Base-by-base conservation (phyloP, 92 coral and sea anemone species). In the Zoanthus sociatus region DNA sequence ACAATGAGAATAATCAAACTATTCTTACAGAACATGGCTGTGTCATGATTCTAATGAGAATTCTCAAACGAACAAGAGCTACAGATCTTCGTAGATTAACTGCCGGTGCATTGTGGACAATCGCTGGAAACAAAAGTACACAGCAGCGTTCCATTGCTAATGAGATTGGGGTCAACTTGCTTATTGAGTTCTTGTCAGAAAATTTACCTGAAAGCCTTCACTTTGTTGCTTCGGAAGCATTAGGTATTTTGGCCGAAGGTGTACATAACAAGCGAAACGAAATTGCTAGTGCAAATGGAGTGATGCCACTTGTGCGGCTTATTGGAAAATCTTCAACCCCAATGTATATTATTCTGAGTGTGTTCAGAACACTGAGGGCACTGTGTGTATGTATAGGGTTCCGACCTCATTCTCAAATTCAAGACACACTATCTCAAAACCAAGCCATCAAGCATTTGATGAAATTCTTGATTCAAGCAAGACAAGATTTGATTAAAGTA, bases 31-130 rank as follows among this genome's bases (percentile, higher is more conserved):
- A 94, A 45, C 93, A 95, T 71, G 99, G 99, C 60, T 94, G 99
- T 46, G 99, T 97, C 6, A 92, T 95, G 99, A 92, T 92, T 84
- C 69, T 97, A 58, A 97, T 94, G 95, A 89, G 96, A 73, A 79
- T 95, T 78, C 87, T 97, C 13, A 95, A 94, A 76, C 94, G 96
- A 9, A 91, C 99, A 8, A 88, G 99, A 30, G 94, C 89, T 60
- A 87, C 94, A 14, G 99, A 95, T 54, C 78, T 92, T 54, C 92
- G 98, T 42, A 91, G 93, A 14, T 69, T 93, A 26, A 91, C 98
- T 73, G 98, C 97, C 18, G 96, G 95, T 47, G 99, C 97, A 30
- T 90, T 97, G 82, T 97, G 99, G 99, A 98, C 99, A 82, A 97
- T 97, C 64, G 98, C 99, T 31, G 99, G 99, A 9, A 89, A 84